Evolutionary conservation across 2,113 vertebrate genomes (phyloP).

Genomic region (Zootoca vivipara): DNA sequence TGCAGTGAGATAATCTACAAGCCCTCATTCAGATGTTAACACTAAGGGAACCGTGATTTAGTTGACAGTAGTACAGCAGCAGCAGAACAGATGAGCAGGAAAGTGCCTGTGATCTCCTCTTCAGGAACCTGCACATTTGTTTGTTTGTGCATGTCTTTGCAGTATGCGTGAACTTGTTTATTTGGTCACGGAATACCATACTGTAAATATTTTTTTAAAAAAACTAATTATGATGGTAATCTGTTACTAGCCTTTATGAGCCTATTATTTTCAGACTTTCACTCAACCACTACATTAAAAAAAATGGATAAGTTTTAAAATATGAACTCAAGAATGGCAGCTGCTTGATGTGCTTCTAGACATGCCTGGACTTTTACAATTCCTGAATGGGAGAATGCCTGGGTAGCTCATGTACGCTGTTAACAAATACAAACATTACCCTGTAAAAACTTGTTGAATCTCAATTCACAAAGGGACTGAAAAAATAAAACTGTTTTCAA

Average conservation of each 20-base stretch:
- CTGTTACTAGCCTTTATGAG: background rate
- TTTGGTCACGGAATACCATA: too few relatives aligned
- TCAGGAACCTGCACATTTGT: too few relatives aligned
- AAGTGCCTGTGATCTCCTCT: too few relatives aligned
- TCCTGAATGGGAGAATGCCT: background rate
- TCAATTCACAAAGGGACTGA: background rate
- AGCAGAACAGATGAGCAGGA: too few relatives aligned
- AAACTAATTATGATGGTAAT: too few relatives aligned
- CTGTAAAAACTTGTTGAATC: background rate
- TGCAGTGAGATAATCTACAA: too few relatives aligned
- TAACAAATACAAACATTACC: background rate
- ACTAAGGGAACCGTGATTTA: too few relatives aligned
- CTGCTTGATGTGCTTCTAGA: background rate
- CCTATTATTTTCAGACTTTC: background rate
- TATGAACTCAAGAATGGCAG: background rate
- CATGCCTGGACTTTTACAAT: background rate
- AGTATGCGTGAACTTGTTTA: too few relatives aligned
- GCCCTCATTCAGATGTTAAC: too few relatives aligned
- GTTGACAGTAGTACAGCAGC: too few relatives aligned
- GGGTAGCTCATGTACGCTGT: background rate
- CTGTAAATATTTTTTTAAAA: too few relatives aligned
- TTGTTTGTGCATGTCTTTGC: too few relatives aligned
- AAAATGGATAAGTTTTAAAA: background rate
- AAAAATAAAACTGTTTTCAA: background rate
- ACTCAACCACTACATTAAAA: background rate